Percentiles rank a stretch among this genome's conserved stretches.
Conservation (phyloP, 2,113 vertebrate genomes). For the Clupea harengus region DNA sequence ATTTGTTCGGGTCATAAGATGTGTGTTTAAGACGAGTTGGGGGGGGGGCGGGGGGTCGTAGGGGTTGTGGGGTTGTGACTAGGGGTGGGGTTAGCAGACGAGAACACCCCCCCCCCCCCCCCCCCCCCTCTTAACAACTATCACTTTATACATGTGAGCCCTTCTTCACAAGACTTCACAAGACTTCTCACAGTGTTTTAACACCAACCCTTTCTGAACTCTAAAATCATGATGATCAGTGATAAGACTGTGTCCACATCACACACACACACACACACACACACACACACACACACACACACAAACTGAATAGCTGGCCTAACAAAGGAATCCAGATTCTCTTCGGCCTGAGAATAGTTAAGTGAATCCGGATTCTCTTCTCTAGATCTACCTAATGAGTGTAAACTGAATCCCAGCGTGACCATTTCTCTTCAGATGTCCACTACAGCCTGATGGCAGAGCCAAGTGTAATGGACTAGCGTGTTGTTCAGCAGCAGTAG, state of each 20-base stretch:
- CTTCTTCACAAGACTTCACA: background rate
- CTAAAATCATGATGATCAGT: background rate
- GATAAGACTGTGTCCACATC: background rate
- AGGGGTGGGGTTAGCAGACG: background rate
- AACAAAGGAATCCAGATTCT: background rate
- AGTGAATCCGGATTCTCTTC: background rate
- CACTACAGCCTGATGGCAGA: too few relatives aligned
- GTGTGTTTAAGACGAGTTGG: constrained; percentile 53
- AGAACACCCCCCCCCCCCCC: background rate
- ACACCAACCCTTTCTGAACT: too few relatives aligned
- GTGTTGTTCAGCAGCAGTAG: background rate
- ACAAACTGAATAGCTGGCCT: background rate
- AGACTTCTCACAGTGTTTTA: background rate
- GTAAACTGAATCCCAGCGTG: too few relatives aligned
- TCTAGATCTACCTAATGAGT: too few relatives aligned
- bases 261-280: background rate
- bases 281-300: background rate
- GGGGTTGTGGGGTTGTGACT: background rate
- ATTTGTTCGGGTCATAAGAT: constrained; percentile 72
- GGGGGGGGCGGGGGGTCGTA: constrained; percentile 22
- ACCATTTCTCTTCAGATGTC: too few relatives aligned
- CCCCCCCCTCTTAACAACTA: background rate
- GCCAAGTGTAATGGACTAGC: too few relatives aligned
- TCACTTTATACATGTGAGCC: background rate
- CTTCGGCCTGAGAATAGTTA: too few relatives aligned